Conservation (phyloP, 1,140 invertebrate genomes). For the Cotesia vestalis region DNA sequence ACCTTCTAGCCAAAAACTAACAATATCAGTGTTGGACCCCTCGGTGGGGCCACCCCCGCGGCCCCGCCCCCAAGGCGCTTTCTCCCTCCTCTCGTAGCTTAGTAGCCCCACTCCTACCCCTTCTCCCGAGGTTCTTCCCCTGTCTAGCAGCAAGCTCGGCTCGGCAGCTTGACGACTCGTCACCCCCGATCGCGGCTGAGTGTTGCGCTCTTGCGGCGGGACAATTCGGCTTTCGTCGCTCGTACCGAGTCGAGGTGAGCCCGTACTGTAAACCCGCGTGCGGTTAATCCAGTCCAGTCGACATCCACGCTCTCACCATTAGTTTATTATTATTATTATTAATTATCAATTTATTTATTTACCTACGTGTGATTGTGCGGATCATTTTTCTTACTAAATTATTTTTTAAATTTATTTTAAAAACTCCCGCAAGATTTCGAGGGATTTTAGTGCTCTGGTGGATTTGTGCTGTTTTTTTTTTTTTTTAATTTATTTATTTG, state of each 20-base stretch:
- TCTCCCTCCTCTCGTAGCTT: neutral
- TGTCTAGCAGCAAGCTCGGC: conserved; percentile 41
- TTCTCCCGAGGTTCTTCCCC: conserved; percentile 35
- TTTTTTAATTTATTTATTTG: too few relatives aligned
- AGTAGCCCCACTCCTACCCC: neutral
- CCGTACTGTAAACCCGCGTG: neutral
- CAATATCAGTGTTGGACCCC: too few relatives aligned
- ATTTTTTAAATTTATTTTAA: too few relatives aligned
- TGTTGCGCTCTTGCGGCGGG: conserved; percentile 38
- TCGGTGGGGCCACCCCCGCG: too few relatives aligned
- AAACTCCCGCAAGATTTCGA: neutral
- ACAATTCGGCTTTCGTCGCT: conserved; percentile 48
- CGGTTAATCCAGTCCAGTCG: conserved; percentile 13
- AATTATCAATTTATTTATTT: too few relatives aligned
- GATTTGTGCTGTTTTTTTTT: too few relatives aligned
- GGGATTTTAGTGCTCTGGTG: too few relatives aligned
- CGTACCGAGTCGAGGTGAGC: conserved; percentile 42
- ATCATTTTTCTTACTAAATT: too few relatives aligned
- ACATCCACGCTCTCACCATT: neutral
- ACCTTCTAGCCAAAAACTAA: too few relatives aligned
- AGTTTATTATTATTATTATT: too few relatives aligned
- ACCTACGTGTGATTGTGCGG: too few relatives aligned
- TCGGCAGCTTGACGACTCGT: conserved; percentile 47
- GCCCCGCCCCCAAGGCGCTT: conserved; percentile 1
- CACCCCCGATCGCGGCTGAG: conserved; percentile 52